Conservation (phyloP, 2,113 vertebrate species). For the Pionites leucogaster region DNA sequence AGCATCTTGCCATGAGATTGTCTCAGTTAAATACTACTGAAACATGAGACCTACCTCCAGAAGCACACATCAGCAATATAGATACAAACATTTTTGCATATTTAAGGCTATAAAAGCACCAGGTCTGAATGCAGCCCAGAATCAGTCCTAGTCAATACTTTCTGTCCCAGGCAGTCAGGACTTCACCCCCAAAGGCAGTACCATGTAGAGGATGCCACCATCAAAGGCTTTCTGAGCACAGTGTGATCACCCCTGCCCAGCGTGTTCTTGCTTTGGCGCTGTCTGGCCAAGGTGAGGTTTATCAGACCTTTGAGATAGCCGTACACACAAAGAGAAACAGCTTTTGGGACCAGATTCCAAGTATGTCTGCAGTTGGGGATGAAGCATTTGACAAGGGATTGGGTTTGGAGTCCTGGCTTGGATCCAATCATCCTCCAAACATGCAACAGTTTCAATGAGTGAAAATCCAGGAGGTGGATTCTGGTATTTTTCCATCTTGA, state of each 20-base stretch:
- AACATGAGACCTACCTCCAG: not conserved
- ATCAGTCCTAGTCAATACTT: not conserved
- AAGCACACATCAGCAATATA: not conserved
- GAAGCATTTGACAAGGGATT: not conserved
- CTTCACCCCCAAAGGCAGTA: not conserved
- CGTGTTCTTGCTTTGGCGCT: fast-evolving
- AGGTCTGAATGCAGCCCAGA: not conserved
- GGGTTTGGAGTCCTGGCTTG: not conserved
- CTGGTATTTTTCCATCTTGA: not conserved
- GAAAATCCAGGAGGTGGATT: not conserved
- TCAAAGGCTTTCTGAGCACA: fast-evolving
- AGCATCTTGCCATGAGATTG: not conserved
- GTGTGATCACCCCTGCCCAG: fast-evolving
- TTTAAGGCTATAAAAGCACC: not conserved
- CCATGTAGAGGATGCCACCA: not conserved
- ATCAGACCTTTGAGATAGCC: not conserved
- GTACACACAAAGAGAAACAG: not conserved
- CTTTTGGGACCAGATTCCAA: not conserved
- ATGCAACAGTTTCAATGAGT: not conserved
- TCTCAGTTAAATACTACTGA: not conserved
- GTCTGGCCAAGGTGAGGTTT: not conserved
- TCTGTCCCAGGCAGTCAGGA: not conserved
- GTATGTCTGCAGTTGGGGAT: not conserved
- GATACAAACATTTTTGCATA: not conserved
- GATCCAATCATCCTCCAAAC: not conserved